A percentile compares a stretch with the other conserved stretches of the same genome.
Conservation (phyloP, 2,113 vertebrate species). For the Mesembrinibis cayennensis region DNA sequence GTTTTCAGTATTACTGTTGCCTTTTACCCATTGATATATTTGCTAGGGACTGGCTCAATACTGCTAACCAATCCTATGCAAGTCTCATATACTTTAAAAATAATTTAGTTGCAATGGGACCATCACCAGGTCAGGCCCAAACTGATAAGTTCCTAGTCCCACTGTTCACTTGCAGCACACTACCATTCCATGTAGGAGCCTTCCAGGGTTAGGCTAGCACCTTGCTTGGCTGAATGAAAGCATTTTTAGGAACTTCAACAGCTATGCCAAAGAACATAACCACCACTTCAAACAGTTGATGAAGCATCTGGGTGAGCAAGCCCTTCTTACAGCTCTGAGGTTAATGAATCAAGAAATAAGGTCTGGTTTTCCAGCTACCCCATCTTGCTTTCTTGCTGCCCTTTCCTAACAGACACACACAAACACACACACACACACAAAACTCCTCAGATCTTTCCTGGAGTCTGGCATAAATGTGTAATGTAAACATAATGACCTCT, state of each 20-base stretch:
- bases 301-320: neutral
- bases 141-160: neutral
- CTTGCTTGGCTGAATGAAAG: neutral
- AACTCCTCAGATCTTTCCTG: neutral
- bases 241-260: neutral
- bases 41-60: neutral
- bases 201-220: neutral
- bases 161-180: rapidly evolving
- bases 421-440: neutral
- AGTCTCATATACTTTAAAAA: neutral
- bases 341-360: neutral
- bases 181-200: neutral
- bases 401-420: neutral
- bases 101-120: neutral
- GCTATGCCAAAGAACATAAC: neutral
- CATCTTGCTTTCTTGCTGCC: neutral
- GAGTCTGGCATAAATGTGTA: neutral
- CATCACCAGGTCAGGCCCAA: neutral
- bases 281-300: neutral
- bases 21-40: neutral
- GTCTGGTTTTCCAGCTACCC: neutral
- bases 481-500: neutral
- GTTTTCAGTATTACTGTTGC: neutral
- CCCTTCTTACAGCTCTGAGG: neutral
- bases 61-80: neutral